These are phyloP conservation scores for Apodemus speciosus DNA, from an alignment of 2,113 vertebrate genomes.

Conservation along the genomic window DNA sequence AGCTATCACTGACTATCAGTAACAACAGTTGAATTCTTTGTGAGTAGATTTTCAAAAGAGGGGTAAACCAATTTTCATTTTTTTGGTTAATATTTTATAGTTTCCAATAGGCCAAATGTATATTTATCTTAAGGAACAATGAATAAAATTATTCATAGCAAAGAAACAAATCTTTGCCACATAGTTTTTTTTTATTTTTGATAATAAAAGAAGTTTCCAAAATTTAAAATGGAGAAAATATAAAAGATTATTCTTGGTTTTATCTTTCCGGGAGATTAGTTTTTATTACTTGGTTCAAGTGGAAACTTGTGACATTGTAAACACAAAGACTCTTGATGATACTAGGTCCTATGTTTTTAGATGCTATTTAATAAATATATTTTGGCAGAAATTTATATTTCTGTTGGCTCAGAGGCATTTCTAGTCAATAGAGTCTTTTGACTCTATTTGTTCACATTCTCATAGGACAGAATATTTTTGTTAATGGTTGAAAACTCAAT, in stretches of 20 bases:
- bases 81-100: conserved; percentile 29
- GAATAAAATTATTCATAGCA: neutral
- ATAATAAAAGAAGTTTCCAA: neutral
- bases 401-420: neutral
- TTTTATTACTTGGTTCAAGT: conserved; percentile 3
- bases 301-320: neutral
- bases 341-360: neutral
- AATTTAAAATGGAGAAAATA: conserved; percentile 36
- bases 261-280: neutral
- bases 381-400: neutral
- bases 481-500: neutral
- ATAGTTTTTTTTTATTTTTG: neutral
- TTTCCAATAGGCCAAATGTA: neutral
- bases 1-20: neutral
- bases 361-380: neutral
- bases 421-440: neutral
- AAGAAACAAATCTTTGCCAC: neutral
- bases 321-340: neutral
- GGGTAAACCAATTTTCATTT: neutral
- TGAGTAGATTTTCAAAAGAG: neutral
- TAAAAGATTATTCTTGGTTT: neutral
- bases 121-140: neutral
- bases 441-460: neutral
- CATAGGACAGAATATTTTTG: neutral
- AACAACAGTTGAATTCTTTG: neutral